These are phyloP conservation scores for Ondatra zibethicus DNA, from an alignment of 2,113 vertebrate species.

Conservation along the genomic window DNA sequence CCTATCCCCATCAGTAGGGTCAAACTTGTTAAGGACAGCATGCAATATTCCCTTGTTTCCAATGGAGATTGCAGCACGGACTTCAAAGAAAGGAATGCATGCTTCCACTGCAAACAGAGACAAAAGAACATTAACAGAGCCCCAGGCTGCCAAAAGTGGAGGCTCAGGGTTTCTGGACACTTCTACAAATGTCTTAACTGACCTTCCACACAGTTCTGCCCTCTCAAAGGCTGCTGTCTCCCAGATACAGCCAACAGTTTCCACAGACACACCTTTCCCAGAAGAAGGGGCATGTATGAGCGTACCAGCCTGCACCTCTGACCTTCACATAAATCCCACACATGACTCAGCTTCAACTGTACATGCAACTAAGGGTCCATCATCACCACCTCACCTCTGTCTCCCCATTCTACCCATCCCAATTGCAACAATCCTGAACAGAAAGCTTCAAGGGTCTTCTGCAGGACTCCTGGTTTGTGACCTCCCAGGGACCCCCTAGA, in stretches of 20 bases:
- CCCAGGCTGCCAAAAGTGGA: not conserved
- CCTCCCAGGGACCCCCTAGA: not conserved
- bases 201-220: not conserved
- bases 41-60: not conserved
- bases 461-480: not conserved
- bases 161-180: not conserved
- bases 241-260: not conserved
- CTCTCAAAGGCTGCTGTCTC: not conserved
- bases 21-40: accelerated
- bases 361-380: not conserved
- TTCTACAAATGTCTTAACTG: not conserved
- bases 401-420: not conserved
- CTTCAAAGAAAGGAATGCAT: accelerated
- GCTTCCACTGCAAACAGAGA: not conserved
- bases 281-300: not conserved
- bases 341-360: too few relatives aligned
- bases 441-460: not conserved
- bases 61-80: accelerated
- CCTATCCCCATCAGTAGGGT: accelerated
- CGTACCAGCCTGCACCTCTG: not conserved
- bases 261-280: not conserved
- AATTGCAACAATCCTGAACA: too few relatives aligned
- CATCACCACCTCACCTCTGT: too few relatives aligned
- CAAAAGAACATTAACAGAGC: not conserved
- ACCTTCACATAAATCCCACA: not conserved